Base-by-base conservation (phyloP, 2,888 invertebrate species). In the Phaedon cochleariae region DNA sequence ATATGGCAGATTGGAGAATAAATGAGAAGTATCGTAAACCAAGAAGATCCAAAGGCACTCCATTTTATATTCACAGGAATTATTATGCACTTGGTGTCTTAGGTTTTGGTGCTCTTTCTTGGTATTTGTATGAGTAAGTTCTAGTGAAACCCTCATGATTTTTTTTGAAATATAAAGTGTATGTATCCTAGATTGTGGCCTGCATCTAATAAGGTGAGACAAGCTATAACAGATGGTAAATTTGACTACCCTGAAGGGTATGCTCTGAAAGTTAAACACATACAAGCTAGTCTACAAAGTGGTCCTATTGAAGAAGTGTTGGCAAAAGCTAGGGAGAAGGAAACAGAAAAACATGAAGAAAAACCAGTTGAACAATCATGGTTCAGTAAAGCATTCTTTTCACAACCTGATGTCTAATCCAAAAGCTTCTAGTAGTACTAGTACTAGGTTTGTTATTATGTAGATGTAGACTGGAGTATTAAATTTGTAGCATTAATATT, bases 41-140 rank as follows among this genome's bases (percentile, higher is more conserved):
- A 69, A 86, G 90, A 81, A 85, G 86, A 83, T 82, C 89, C 65
- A 85, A 85, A 80, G 90, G 90, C 73, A 90, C 91, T 48, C 90
- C 90, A 49, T 87, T 90, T 54, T 86, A 84, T 70, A 78, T 74
- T 67, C 84, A 86, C 64, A 83, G 89, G 69, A 89, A 90, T 80
- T 82, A 84, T 64, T 83, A 87, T 70, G 87, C 86, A 10, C 72
- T 83, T 18, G 85, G 85, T 26, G 65, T 85, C 7, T 46, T 90
- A 67, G 80, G 81, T 34, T 52, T 85, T 64, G 86, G 86, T 65
- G 73, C 84, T 55, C 9, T 85, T 48, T 77, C 73, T 63, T 87
- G 86, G 69, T 70, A 78, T 15, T 68, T 85, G 64, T 86, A 85
- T 62, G 87, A 87, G 89, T 88, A 83, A 83, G 85, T 83, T 26